Base-by-base conservation (phyloP, 2,797 vertebrate species). In the Scomberomorus guttatus region DNA sequence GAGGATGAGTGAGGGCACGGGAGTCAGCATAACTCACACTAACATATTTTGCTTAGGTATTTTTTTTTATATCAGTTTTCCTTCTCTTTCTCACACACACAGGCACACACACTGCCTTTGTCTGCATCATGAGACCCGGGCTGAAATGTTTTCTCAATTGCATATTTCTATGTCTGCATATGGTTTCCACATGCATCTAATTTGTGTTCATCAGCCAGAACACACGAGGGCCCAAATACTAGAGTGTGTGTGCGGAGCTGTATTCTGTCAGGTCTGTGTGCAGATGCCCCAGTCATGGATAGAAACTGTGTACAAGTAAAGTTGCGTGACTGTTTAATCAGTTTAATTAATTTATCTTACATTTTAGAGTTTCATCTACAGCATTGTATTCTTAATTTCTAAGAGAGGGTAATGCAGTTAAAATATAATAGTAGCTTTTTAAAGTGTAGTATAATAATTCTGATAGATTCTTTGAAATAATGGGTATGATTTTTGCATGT, bases 161-260 rank as follows among this genome's bases (percentile, higher is more conserved):
- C 81, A 83, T 73, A 80, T 72, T 82, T 82, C 32, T 68, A 6
- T 34, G 68, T 80, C 68, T 77, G 71, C 55, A 77, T 76, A 79
- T 75, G 63, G 82, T 72, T 74, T 79, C 59, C 84, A 80, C 87
- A 87, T 86, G 83, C 75, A 82, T 84, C 69, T 78, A 54, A 88
- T 90, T 87, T 85, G 68, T 71, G 60, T 77, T 74, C 32, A 77
- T 75, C 51, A 69, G 54, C 54, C 46, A 48, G 44, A 77, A 65
- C 60, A 71, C 59, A 59, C 8, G 8, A 66, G 50, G 24, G 14
- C 25, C 29, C 6, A 32, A 29, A 64, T 20, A 29, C 20, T 61
- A 51, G 59, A 56, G 67, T 42, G 39, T 84, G 70, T 81, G 52
- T 77, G 72, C 22, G 50, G 44, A 67, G 56, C 27, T 67, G 29